Percentiles rank a stretch among this genome's conserved stretches.
These are phyloP conservation scores for Tyria jacobaeae DNA, from an alignment of 2,888 invertebrate genomes.

Conservation along the genomic window DNA sequence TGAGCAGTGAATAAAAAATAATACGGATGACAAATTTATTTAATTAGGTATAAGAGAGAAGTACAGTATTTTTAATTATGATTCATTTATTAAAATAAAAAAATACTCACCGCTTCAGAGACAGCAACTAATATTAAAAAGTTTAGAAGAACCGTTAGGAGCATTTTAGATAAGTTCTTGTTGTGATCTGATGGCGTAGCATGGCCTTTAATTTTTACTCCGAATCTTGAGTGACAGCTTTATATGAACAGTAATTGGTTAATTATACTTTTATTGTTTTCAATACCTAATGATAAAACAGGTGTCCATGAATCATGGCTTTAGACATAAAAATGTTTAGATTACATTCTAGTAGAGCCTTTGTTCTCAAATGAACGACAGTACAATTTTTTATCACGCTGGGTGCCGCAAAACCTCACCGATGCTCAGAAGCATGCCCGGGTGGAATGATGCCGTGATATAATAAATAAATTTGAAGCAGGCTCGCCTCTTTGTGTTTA, in stretches of 20 bases:
- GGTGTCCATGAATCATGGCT: slow-evolving; percentile 30
- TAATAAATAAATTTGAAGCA: too few species aligned
- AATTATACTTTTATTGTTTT: slow-evolving; percentile 36
- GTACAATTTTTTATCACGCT: background rate
- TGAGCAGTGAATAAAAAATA: too few species aligned
- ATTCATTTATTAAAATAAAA: background rate
- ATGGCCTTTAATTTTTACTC: slow-evolving; percentile 55
- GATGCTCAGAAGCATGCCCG: too few species aligned
- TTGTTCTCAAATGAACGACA: background rate
- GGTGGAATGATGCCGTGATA: too few species aligned
- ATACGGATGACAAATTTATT: too few species aligned
- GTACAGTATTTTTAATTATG: background rate
- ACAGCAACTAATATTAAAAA: slow-evolving; percentile 61
- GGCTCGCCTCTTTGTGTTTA: too few species aligned
- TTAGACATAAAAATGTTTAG: background rate
- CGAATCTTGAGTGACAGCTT: slow-evolving; percentile 53
- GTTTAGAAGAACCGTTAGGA: slow-evolving; percentile 56
- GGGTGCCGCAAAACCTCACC: too few species aligned
- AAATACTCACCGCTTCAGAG: slow-evolving; percentile 70
- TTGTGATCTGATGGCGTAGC: slow-evolving; percentile 40
- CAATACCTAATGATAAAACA: slow-evolving; percentile 32
- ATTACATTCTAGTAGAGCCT: background rate
- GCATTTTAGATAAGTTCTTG: slow-evolving; percentile 50
- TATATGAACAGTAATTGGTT: slow-evolving; percentile 54
- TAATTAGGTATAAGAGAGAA: background rate